phyloP scores from a whole-genome alignment of 1,140 invertebrate genomes.

The Drosophila nigrodunni region DNA sequence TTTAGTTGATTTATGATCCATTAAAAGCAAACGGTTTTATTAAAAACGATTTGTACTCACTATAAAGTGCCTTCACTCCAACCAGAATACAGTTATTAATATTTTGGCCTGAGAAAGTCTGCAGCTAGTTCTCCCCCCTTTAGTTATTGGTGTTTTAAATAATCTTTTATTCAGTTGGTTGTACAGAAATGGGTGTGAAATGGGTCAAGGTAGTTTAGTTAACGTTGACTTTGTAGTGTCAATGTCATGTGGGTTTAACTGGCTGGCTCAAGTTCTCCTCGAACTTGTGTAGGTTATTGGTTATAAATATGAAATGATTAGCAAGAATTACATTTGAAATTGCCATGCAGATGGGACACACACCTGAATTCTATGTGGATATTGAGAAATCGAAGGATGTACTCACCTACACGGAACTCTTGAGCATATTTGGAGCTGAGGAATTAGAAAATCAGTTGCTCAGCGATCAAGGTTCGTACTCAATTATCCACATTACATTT shows the following conservation, averaged over 20 bases:
- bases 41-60: neutral
- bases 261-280: slow-evolving; percentile 6
- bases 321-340: slow-evolving; percentile 52
- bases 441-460: slow-evolving; percentile 89
- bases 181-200: neutral
- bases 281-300: slow-evolving; percentile 56
- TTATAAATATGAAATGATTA: slow-evolving; percentile 63
- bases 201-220: slow-evolving; percentile 42
- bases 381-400: slow-evolving; percentile 86
- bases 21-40: too few species aligned
- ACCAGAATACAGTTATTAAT: neutral
- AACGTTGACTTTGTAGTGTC: slow-evolving; percentile 60
- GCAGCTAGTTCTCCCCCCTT: slow-evolving; percentile 13
- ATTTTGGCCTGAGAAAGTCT: slow-evolving; percentile 20
- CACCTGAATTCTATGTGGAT: slow-evolving; percentile 90
- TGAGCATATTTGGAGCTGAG: slow-evolving; percentile 89
- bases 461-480: slow-evolving; percentile 89
- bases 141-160: slow-evolving; percentile 28
- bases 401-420: slow-evolving; percentile 89
- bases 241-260: slow-evolving; percentile 10
- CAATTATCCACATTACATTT: slow-evolving; percentile 10
- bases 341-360: slow-evolving; percentile 88
- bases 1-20: too few species aligned
- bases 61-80: neutral
- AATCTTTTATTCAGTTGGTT: neutral